Conservation (phyloP, 2,113 vertebrate species). For the Pachyramphus minor region DNA sequence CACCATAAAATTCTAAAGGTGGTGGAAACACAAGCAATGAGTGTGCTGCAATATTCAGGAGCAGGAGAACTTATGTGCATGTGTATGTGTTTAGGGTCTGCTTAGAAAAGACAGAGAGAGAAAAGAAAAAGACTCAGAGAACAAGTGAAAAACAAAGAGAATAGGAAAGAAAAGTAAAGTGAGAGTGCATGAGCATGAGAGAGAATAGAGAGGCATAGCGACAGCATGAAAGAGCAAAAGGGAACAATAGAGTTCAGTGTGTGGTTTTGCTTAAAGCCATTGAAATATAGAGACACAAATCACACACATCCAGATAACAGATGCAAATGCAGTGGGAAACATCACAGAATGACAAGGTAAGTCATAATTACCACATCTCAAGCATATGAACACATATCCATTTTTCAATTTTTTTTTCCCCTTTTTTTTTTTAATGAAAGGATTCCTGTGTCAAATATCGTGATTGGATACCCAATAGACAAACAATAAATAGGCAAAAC, state of each 20-base stretch:
- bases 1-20: not conserved
- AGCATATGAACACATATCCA: not conserved
- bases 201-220: not conserved
- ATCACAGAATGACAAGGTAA: not conserved
- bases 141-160: not conserved
- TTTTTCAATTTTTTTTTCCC: not conserved
- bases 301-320: not conserved
- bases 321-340: not conserved
- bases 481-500: slow-evolving; percentile 45
- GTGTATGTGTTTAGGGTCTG: not conserved
- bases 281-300: not conserved
- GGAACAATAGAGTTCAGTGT: not conserved
- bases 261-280: not conserved
- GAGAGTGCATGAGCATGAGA: rapidly evolving
- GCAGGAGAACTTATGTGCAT: not conserved
- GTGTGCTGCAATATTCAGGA: not conserved
- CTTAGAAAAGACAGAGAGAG: not conserved
- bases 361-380: not conserved
- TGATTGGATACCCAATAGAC: slow-evolving; percentile 48
- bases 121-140: not conserved
- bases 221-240: not conserved
- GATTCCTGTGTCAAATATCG: not conserved
- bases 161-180: not conserved
- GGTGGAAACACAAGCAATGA: not conserved
- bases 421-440: not conserved